Conservation (phyloP, 1,140 invertebrate genomes). For the Panagrolaimus sp. region DNA sequence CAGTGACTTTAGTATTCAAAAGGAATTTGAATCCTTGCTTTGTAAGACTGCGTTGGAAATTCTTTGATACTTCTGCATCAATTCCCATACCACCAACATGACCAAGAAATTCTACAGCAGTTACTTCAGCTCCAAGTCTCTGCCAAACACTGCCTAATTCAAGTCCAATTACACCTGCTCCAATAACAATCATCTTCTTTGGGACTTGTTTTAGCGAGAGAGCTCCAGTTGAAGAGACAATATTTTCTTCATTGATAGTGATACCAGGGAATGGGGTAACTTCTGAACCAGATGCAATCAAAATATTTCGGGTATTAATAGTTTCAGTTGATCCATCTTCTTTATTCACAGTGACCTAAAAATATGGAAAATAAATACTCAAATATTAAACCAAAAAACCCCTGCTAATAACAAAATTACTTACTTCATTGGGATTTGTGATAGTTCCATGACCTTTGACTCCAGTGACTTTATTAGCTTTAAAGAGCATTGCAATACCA, state of each 20-base stretch:
- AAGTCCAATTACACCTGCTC: conserved; percentile 95
- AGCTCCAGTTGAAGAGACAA: conserved; percentile 97
- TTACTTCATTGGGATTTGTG: conserved; percentile 85
- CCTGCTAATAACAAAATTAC: conserved; percentile 65
- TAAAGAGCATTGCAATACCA: conserved; percentile 91
- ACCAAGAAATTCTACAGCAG: conserved; percentile 85
- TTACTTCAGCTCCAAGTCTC: conserved; percentile 85
- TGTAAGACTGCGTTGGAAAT: conserved; percentile 79
- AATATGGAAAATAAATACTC: conserved; percentile 12
- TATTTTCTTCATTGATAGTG: conserved; percentile 63
- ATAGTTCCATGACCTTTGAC: conserved; percentile 80
- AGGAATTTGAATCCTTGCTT: conserved; percentile 96
- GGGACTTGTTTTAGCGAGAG: conserved; percentile 82
- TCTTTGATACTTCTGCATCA: conserved; percentile 90
- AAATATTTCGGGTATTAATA: conserved; percentile 89
- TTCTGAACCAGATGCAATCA: conserved; percentile 97
- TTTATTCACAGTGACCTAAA: conserved; percentile 55
- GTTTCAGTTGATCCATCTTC: conserved; percentile 64
- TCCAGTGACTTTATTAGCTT: conserved; percentile 83
- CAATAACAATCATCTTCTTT: conserved; percentile 88
- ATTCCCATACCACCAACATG: conserved; percentile 91
- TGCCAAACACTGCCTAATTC: conserved; percentile 87
- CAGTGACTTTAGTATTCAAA: conserved; percentile 85
- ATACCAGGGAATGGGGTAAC: conserved; percentile 96
- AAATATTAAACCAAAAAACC: conserved; percentile 10